Base-by-base conservation (phyloP, 1,140 invertebrate species). In the Meloidogyne exigua region DNA sequence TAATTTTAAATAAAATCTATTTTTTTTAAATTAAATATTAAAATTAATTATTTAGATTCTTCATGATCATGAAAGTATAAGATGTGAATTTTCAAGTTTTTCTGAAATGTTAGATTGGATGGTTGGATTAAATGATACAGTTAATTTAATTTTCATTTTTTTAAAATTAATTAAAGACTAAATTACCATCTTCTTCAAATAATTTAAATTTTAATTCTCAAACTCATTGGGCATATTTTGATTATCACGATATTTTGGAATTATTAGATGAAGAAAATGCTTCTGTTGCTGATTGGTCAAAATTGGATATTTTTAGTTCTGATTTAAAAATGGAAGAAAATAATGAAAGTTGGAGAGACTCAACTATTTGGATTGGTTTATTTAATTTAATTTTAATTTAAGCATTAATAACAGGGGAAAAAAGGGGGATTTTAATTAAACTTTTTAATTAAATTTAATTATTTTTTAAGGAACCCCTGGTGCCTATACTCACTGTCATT, bases 401-500 rank as follows among this genome's bases (percentile, higher is more conserved):
- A n/a, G n/a, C n/a, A n/a, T n/a, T n/a, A n/a, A n/a, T n/a, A n/a
- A n/a, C n/a, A n/a, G n/a, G n/a, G n/a, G n/a, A n/a, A n/a, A n/a
- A n/a, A n/a, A n/a, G n/a, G n/a, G n/a, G n/a, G n/a, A n/a, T n/a
- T n/a, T n/a, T n/a, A n/a, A n/a, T n/a, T n/a, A n/a, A n/a, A n/a
- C n/a, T n/a, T n/a, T n/a, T n/a, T n/a, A 32, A 28, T 21, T 62
- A 39, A 26, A n/a, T n/a, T 10, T 5, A 21, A 23, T 74, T 76
- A n/a, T 21, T 76, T 9, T 49, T 75, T 18, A 36, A 75, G 94
- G 95, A 28, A 93, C 91, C 78, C 89, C 90, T 85, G 93, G 93
- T 15, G 92, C 94, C 28, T 93, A 95, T 87, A 97, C 95, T 1
- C 93, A 94, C 36, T 95, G 94, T 79, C 95, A 98, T 89, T 91